These are phyloP conservation scores for Calyptommatus sinebrachiatus DNA, from an alignment of 2,113 vertebrate genomes.

Conservation along the genomic window DNA sequence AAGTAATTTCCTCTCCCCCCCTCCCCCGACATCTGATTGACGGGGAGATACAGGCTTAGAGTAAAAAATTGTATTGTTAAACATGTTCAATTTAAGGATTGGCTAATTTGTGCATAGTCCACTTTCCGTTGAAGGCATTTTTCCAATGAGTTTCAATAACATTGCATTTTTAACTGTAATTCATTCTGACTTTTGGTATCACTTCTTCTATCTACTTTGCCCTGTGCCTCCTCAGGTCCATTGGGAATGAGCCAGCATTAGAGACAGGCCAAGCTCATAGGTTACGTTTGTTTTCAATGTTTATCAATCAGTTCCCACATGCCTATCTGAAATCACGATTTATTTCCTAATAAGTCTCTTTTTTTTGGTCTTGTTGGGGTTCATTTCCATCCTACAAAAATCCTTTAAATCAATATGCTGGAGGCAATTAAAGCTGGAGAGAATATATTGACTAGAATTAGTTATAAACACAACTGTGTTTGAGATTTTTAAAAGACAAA, in stretches of 20 bases:
- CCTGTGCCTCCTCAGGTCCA: not conserved
- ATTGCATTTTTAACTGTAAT: too few relatives aligned
- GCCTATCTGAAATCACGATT: conserved; percentile 20
- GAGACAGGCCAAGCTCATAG: not conserved
- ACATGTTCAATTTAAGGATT: too few relatives aligned
- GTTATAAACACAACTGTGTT: conserved; percentile 29
- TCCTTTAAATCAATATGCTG: conserved; percentile 39
- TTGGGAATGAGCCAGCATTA: not conserved
- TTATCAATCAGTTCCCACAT: not conserved
- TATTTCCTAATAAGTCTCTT: not conserved
- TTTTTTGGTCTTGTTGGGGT: not conserved
- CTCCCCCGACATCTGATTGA: too few relatives aligned
- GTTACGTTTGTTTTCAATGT: not conserved
- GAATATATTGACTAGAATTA: conserved; percentile 30
- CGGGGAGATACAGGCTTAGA: too few relatives aligned
- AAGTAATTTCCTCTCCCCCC: too few relatives aligned
- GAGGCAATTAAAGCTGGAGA: conserved; percentile 34
- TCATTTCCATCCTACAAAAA: conserved; percentile 15
- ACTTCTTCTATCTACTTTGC: too few relatives aligned
- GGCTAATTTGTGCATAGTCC: too few relatives aligned
- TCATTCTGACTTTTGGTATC: too few relatives aligned
- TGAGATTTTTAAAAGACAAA: conserved; percentile 11
- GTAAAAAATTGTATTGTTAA: too few relatives aligned
- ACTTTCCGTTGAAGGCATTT: too few relatives aligned
- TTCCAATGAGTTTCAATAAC: too few relatives aligned